A percentile compares a stretch with the other conserved stretches of the same genome.
Evolutionary conservation across 2,888 invertebrate species (phyloP).

Genomic region (Spodoptera picta): DNA sequence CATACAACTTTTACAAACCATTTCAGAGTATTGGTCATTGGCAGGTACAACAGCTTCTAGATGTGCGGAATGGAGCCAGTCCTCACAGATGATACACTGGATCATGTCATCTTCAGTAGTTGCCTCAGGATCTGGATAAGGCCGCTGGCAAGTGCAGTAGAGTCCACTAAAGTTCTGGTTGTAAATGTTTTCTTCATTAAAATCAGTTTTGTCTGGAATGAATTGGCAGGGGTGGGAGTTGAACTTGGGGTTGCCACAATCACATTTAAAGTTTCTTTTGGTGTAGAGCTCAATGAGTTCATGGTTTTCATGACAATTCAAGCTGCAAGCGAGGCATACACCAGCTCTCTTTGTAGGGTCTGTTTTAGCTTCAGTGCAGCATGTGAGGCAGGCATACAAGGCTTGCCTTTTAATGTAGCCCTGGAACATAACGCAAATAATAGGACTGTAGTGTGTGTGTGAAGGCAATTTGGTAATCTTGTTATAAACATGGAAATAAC

Average conservation of each 20-base stretch:
- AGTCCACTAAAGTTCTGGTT: conserved; percentile 98
- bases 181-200: conserved; percentile 93
- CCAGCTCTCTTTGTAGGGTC: conserved; percentile 92
- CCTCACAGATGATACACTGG: conserved; percentile 98
- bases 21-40: conserved; percentile 92
- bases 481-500: no score
- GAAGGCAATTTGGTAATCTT: background rate
- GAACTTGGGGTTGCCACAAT: conserved; percentile 96
- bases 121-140: conserved; percentile 98
- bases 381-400: conserved; percentile 97
- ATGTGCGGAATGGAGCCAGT: conserved; percentile 97
- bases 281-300: conserved; percentile 98
- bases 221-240: conserved; percentile 91
- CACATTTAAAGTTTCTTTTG: conserved; percentile 98
- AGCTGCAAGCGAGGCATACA: conserved; percentile 97
- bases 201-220: conserved; percentile 89
- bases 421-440: conserved; percentile 83
- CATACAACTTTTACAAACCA: conserved; percentile 95
- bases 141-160: conserved; percentile 97
- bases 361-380: conserved; percentile 90
- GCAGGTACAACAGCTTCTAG: conserved; percentile 89
- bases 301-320: conserved; percentile 98
- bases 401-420: conserved; percentile 98
- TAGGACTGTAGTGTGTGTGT: background rate
- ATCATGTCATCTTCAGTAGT: conserved; percentile 96